Base-by-base conservation (phyloP, 2,113 vertebrate species). In the Diadophis punctatus region DNA sequence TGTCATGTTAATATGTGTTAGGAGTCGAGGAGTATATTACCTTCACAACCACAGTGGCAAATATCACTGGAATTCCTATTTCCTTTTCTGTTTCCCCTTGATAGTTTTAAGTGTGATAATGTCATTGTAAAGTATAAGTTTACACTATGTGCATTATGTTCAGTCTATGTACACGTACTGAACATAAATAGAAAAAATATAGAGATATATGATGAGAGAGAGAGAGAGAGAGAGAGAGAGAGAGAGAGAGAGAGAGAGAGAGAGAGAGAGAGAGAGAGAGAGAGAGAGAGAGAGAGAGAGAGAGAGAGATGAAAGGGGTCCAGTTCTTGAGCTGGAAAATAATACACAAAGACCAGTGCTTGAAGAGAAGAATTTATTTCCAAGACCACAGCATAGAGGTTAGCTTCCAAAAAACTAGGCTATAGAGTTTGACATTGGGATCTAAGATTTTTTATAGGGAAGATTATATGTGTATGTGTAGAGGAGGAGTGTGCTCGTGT, bases 31-130 rank as follows among this genome's bases (percentile, higher is more conserved):
- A 93, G 94, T 34, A 74, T 91, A 87, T 43, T 94, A 94, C 7
- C 48, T 60, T 43, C 55, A n/a, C 87, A 74, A 94, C 89, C 58
- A 92, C 85, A 92, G 43, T 63, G 90, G 94, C 91, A 93, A 85
- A 93, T 93, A 80, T 2, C 89, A 90, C 74, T 55, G 87, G 56
- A 51, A 95, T 3, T 60, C 80, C 93, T 93, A 95, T 96, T 95
- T 92, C 58, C 92, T 86, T 95, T 95, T 51, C 68, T 0, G 0
- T 48, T 94, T 16, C 30, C 5, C 30, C 92, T 93, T 95, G 95
- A 94, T 87, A 52, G 30, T 60, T 80, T 90, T 90, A 91, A 93
- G 53, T 39, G 87, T 25, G 68, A 58, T 93, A 93, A 49, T 90
- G 9, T 46, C 43, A 63, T 46, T 60, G 6, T 60, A 60, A 48